These are phyloP conservation scores for Platycercus adscitus DNA, from an alignment of 2,113 vertebrate genomes.

Conservation along the genomic window DNA sequence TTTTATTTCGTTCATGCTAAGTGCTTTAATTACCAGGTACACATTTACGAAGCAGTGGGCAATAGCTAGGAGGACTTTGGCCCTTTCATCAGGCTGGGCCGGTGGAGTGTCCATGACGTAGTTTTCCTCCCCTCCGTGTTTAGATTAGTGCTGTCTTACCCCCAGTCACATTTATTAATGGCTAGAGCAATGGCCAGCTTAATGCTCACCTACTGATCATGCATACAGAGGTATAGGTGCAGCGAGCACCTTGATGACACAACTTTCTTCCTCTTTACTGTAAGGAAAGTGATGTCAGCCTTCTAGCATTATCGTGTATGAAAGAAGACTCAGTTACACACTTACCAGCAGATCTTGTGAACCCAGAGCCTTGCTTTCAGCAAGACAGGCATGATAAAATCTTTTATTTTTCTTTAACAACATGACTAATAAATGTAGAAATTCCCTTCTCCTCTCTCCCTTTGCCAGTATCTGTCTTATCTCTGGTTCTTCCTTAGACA, in stretches of 20 bases:
- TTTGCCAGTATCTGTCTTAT: constrained; percentile 49
- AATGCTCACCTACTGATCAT: neutral
- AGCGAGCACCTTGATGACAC: neutral
- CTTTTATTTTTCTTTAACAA: constrained; percentile 57
- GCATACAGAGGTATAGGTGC: neutral
- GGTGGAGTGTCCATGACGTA: fast-evolving
- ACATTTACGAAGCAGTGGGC: neutral
- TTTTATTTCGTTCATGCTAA: neutral
- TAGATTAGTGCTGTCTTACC: neutral
- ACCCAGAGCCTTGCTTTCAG: constrained; percentile 46
- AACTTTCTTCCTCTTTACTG: neutral
- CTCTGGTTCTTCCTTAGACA: constrained; percentile 1
- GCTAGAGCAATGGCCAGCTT: neutral
- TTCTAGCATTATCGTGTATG: neutral
- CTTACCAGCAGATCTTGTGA: constrained; percentile 22
- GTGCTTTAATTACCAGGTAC: neutral
- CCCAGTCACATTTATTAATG: neutral
- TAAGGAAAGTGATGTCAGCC: neutral
- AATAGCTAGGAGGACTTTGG: neutral
- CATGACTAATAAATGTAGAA: constrained; percentile 55
- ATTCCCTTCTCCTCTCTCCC: constrained; percentile 45
- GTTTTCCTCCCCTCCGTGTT: neutral
- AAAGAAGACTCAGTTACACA: neutral
- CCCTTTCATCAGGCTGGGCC: neutral
- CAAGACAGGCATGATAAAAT: constrained; percentile 46